A percentile compares a stretch with the other conserved stretches of the same genome.
phyloP scores from a whole-genome alignment of 1,140 invertebrate species.

The Ericerus pela region DNA sequence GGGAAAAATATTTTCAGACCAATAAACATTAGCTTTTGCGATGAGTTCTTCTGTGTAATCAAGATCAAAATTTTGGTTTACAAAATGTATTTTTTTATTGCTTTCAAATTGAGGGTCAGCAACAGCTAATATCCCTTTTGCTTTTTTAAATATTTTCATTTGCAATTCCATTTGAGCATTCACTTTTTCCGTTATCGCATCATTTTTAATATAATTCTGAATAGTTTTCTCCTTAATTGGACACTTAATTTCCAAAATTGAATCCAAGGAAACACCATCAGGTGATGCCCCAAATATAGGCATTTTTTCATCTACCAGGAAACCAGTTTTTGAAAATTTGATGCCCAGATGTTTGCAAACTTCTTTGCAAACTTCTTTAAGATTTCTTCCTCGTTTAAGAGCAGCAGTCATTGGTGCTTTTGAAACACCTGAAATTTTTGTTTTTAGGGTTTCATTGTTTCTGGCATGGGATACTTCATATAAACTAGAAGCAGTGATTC shows the following conservation, averaged over 20 bases:
- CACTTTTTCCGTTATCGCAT: conserved; percentile 30
- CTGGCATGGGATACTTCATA: conserved; percentile 16
- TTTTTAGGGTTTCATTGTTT: neutral
- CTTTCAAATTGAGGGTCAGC: conserved; percentile 24
- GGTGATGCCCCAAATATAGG: conserved; percentile 31
- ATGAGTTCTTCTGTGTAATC: neutral
- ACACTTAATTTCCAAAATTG: conserved; percentile 35
- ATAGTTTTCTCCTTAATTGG: conserved; percentile 31
- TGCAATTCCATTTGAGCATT: conserved; percentile 36
- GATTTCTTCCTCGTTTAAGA: neutral
- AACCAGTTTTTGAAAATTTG: conserved; percentile 19
- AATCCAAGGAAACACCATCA: conserved; percentile 33
- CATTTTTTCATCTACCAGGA: conserved; percentile 19
- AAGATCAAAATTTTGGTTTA: conserved; percentile 13
- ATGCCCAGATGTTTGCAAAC: conserved; percentile 2
- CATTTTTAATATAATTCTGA: conserved; percentile 27
- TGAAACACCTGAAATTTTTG: conserved; percentile 7
- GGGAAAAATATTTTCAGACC: neutral
- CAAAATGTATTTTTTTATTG: conserved; percentile 22
- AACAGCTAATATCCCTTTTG: conserved; percentile 29
- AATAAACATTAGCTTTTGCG: neutral
- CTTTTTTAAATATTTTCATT: conserved; percentile 32
- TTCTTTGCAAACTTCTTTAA: neutral
- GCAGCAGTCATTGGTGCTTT: neutral
- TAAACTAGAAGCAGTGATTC: conserved; percentile 26